Evolutionary conservation across 2,113 vertebrate species (phyloP).

Genomic region (Caloenas nicobarica): DNA sequence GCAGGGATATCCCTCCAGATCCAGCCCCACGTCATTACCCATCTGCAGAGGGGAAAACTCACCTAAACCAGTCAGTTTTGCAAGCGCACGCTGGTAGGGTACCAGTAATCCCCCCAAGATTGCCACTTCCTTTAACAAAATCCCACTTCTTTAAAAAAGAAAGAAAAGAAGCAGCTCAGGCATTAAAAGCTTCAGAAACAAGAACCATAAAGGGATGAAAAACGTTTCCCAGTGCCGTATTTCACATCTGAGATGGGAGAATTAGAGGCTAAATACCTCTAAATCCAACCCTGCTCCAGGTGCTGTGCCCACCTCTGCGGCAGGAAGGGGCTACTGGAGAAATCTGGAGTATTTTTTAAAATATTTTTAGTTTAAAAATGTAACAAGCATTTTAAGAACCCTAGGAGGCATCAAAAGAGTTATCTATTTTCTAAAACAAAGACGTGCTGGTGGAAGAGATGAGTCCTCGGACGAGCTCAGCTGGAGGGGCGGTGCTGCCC

Average conservation of each 20-base stretch:
- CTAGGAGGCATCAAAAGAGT: background rate
- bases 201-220: background rate
- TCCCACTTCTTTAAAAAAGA: background rate
- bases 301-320: background rate
- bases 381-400: background rate
- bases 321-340: fast-evolving
- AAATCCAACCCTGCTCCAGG: background rate
- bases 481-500: background rate
- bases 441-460: background rate
- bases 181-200: background rate
- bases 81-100: background rate
- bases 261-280: background rate
- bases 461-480: background rate
- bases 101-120: background rate
- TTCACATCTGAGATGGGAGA: background rate
- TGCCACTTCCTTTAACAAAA: background rate
- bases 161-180: background rate
- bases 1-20: background rate
- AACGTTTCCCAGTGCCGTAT: background rate
- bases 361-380: background rate
- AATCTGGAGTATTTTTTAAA: background rate
- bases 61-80: background rate
- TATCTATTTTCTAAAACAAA: background rate
- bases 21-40: background rate
- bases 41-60: background rate